Evolutionary conservation across 2,888 invertebrate species (phyloP).

Genomic region (Empis stercorea): DNA sequence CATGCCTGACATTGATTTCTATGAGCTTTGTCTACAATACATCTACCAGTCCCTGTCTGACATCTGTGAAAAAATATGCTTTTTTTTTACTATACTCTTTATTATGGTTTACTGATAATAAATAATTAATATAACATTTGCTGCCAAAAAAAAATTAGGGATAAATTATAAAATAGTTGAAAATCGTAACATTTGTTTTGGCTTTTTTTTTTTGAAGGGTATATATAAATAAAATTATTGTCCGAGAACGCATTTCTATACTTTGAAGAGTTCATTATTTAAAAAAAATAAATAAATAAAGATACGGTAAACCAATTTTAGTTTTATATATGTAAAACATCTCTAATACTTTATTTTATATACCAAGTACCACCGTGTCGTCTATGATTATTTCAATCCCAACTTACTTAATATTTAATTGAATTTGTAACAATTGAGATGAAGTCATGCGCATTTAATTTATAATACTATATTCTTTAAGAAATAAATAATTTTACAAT

Average conservation of each 20-base stretch:
- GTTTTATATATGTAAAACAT: too few relatives aligned
- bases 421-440: slow-evolving; percentile 25
- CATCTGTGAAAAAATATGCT: slow-evolving; percentile 50
- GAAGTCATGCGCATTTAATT: slow-evolving; percentile 20
- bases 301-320: too few relatives aligned
- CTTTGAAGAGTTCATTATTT: too few relatives aligned
- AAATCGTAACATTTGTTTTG: slow-evolving; percentile 18
- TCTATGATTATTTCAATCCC: too few relatives aligned
- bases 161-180: background rate
- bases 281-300: too few relatives aligned
- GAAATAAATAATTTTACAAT: slow-evolving; percentile 15
- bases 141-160: background rate
- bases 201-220: too few relatives aligned
- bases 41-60: slow-evolving; percentile 95
- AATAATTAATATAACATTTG: background rate
- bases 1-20: slow-evolving; percentile 99
- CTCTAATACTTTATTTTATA: too few relatives aligned
- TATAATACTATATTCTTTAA: too few relatives aligned
- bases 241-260: too few relatives aligned
- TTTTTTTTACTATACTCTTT: too few relatives aligned
- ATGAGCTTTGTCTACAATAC: slow-evolving; percentile 97
- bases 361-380: too few relatives aligned
- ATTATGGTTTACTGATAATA: background rate
- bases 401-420: slow-evolving; percentile 29
- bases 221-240: too few relatives aligned